phyloP scores from a whole-genome alignment of 2,113 vertebrate species.

The Seriola quinqueradiata region DNA sequence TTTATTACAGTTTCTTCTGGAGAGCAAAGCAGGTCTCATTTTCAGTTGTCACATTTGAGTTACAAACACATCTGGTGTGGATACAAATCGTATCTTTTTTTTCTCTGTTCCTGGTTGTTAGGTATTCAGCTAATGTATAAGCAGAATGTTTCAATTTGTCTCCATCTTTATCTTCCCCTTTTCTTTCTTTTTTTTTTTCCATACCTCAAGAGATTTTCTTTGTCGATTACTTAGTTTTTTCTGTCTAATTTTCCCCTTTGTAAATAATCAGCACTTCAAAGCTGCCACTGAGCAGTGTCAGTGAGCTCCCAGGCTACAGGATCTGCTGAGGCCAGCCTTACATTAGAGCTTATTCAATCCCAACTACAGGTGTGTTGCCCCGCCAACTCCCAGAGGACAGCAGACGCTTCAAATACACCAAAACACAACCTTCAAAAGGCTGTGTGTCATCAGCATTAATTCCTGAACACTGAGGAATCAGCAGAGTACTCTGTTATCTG shows the following conservation, averaged over 20 bases:
- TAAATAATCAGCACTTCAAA: constrained; percentile 63
- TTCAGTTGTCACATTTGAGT: constrained; percentile 8
- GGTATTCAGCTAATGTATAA: neutral
- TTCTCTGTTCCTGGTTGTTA: neutral
- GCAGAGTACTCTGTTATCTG: constrained; percentile 74
- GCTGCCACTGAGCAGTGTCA: constrained; percentile 45
- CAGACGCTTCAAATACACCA: constrained; percentile 52
- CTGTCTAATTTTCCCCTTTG: neutral
- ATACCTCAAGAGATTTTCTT: neutral
- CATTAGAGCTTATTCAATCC: constrained; percentile 54
- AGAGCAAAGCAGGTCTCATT: neutral
- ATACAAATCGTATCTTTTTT: neutral
- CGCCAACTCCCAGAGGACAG: constrained; percentile 51
- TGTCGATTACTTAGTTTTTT: constrained; percentile 1
- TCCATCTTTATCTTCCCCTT: neutral
- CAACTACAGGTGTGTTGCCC: constrained; percentile 62
- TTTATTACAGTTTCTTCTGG: neutral
- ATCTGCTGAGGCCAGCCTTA: constrained; percentile 67
- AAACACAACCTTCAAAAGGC: constrained; percentile 75
- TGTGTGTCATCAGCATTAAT: constrained; percentile 74
- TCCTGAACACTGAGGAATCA: constrained; percentile 76
- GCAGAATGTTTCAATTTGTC: neutral
- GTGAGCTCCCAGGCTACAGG: constrained; percentile 44
- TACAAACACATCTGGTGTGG: neutral
- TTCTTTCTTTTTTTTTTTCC: neutral